Evolutionary conservation across 2,888 invertebrate species (phyloP).

Genomic region (Volucella inanis): DNA sequence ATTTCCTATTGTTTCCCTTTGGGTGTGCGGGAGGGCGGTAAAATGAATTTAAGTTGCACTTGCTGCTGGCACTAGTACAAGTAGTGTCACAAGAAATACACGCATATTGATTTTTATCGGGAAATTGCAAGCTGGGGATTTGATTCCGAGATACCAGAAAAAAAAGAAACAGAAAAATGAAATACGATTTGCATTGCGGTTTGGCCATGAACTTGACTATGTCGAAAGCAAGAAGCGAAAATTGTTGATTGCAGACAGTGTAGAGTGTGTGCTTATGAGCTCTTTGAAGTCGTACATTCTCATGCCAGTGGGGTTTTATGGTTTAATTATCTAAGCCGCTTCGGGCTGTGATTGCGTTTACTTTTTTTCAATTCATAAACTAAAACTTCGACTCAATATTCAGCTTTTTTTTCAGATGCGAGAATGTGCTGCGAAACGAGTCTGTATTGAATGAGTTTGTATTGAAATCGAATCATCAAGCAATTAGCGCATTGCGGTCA

Average conservation of each 20-base stretch:
- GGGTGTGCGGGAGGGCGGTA: constrained; percentile 24
- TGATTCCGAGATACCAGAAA: neutral
- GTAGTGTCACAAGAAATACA: constrained; percentile 17
- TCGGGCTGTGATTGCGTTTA: neutral
- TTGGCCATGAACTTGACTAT: constrained; percentile 64
- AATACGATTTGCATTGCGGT: constrained; percentile 37
- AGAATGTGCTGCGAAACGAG: too few species aligned
- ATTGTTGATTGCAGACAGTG: constrained; percentile 16
- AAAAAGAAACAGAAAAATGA: constrained; percentile 14
- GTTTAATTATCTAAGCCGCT: constrained; percentile 24
- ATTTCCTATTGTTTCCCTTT: neutral
- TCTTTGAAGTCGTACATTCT: neutral
- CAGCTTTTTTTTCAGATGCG: too few species aligned
- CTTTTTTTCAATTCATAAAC: neutral
- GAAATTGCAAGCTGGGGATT: neutral
- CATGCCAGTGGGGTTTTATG: neutral
- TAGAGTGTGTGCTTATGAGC: neutral
- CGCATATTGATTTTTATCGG: neutral
- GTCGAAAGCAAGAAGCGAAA: constrained; percentile 21
- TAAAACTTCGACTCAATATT: neutral
- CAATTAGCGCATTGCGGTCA: constrained; percentile 25
- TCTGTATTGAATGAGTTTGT: neutral
- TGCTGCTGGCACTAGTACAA: constrained; percentile 31
- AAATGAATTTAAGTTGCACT: constrained; percentile 51
- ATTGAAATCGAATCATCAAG: constrained; percentile 39